Conservation (phyloP, 2,888 invertebrate species). For the Epirrita christyi region DNA sequence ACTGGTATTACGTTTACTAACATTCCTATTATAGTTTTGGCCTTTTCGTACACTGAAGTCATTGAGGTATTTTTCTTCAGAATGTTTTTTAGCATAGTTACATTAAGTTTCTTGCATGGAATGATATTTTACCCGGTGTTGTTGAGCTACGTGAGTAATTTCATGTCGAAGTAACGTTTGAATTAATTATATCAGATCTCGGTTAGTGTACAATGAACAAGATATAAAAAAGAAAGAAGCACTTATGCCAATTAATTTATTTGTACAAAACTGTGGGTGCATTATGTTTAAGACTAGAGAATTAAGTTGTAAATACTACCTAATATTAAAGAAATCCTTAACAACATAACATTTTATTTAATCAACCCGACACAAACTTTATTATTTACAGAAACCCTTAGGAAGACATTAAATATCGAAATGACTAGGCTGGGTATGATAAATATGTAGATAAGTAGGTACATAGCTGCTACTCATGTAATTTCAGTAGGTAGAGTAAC, state of each 20-base stretch:
- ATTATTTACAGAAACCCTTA: slow-evolving; percentile 15
- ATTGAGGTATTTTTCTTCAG: slow-evolving; percentile 97
- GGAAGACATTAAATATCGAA: slow-evolving; percentile 21
- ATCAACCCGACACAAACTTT: slow-evolving; percentile 1
- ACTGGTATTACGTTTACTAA: slow-evolving; percentile 98
- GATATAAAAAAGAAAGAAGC: background rate
- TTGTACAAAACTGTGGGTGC: slow-evolving; percentile 14
- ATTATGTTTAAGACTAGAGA: slow-evolving; percentile 33
- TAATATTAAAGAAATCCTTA: slow-evolving; percentile 30
- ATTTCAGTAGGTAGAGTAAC: too few relatives aligned
- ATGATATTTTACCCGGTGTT: slow-evolving; percentile 96
- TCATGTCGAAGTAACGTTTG: slow-evolving; percentile 43
- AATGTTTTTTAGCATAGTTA: slow-evolving; percentile 97
- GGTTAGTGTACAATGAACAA: background rate
- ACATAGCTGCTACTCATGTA: too few relatives aligned
- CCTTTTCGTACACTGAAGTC: slow-evolving; percentile 96
- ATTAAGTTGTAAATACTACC: slow-evolving; percentile 44
- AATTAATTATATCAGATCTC: background rate
- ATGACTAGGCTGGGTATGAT: background rate
- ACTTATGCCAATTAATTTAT: slow-evolving; percentile 1
- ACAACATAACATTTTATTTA: slow-evolving; percentile 27
- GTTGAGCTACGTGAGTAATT: slow-evolving; percentile 87
- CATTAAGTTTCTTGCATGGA: slow-evolving; percentile 96
- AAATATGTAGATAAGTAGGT: too few relatives aligned
- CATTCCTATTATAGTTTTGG: slow-evolving; percentile 94